Evolutionary conservation across 2,888 invertebrate genomes (phyloP).

Genomic region (Netelia melanura): DNA sequence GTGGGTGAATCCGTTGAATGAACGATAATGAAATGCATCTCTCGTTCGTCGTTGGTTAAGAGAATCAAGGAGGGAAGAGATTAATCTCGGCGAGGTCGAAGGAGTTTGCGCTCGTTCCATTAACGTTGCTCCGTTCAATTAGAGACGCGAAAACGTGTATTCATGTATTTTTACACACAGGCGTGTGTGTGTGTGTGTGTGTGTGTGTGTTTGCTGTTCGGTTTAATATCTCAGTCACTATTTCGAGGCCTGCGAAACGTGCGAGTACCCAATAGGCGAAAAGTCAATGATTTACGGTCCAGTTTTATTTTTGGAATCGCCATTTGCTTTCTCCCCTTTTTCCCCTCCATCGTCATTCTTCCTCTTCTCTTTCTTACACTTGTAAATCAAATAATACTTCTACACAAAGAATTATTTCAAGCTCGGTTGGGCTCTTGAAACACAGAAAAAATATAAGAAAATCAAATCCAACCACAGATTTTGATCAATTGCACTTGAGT

Average conservation of each 20-base stretch:
- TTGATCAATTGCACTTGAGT: slow-evolving; percentile 27
- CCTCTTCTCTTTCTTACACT: slow-evolving; percentile 35
- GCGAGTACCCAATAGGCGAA: slow-evolving; percentile 31
- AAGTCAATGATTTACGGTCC: slow-evolving; percentile 51
- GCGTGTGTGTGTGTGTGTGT: background rate
- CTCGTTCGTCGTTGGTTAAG: slow-evolving; percentile 14
- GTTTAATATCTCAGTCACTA: slow-evolving; percentile 29
- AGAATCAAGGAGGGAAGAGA: slow-evolving; percentile 28
- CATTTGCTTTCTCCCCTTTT: slow-evolving; percentile 18
- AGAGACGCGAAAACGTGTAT: slow-evolving; percentile 19
- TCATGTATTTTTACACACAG: background rate
- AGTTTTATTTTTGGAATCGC: slow-evolving; percentile 58
- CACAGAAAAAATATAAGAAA: slow-evolving; percentile 5
- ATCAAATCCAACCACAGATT: background rate
- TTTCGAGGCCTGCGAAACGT: slow-evolving; percentile 19
- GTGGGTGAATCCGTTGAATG: slow-evolving; percentile 7
- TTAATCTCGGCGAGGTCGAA: slow-evolving; percentile 52
- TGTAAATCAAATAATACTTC: slow-evolving; percentile 38
- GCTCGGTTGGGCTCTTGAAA: background rate
- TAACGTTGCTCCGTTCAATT: slow-evolving; percentile 38
- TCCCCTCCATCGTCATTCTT: slow-evolving; percentile 23
- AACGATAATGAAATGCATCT: slow-evolving; percentile 22
- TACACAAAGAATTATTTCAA: slow-evolving; percentile 37
- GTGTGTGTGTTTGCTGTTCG: background rate
- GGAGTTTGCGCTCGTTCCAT: slow-evolving; percentile 32